Evolutionary conservation across 1,140 invertebrate species (phyloP).

Genomic region (Saccostrea glomerata): DNA sequence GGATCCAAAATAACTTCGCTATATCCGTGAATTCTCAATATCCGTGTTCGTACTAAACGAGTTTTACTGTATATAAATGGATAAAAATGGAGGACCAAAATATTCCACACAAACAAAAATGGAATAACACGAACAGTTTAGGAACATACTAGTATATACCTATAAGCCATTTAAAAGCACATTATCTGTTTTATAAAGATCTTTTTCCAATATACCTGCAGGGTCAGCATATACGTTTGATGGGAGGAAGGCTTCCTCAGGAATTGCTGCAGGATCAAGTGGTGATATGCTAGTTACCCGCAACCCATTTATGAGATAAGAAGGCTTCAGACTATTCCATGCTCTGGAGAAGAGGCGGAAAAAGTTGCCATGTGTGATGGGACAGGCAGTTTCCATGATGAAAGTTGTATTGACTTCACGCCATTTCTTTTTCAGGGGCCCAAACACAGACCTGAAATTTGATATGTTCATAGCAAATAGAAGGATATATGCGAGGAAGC

Average conservation of each 20-base stretch:
- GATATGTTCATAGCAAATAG: background rate
- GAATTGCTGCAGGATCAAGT: background rate
- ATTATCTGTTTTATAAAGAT: no score
- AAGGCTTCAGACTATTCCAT: background rate
- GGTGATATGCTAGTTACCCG: background rate
- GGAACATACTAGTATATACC: no score
- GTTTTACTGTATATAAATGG: no score
- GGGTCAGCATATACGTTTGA: background rate
- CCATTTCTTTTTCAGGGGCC: background rate
- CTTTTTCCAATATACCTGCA: background rate
- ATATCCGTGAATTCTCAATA: no score
- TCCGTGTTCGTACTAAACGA: no score
- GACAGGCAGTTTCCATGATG: background rate
- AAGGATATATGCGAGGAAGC: background rate
- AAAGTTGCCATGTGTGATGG: background rate
- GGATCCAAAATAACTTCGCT: no score
- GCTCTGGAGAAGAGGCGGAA: background rate
- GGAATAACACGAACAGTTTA: no score
- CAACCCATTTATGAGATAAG: background rate
- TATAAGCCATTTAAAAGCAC: no score
- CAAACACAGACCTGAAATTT: background rate
- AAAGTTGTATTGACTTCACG: background rate
- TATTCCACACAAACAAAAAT: no score
- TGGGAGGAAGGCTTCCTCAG: background rate
- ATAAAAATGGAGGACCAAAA: no score